Evolutionary conservation across 2,113 vertebrate species (phyloP), one percentile per base, ranked within the genome.

Genomic region (Casuarius casuarius): DNA sequence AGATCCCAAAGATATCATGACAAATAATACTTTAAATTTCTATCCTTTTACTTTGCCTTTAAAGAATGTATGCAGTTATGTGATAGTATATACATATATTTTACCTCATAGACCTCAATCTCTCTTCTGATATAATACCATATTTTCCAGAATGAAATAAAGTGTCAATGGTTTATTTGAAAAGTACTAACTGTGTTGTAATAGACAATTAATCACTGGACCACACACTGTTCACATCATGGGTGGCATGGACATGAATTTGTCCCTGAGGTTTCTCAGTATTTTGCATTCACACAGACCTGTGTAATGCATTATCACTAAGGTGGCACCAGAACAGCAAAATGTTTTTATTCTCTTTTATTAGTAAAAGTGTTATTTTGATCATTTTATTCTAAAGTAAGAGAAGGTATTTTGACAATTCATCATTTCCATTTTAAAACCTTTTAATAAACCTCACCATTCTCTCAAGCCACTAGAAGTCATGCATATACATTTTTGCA

Each of bases 101-200:
- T 25, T 85, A 5, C 38, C 2, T 77, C 26, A 87, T 9, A 65
- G 22, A 35, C 8, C 9, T 82, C 65, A 58, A 26, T 22, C 1
- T 66, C 59, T 77, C 76, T 67, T 83, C 29, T 73, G 18, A 46
- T 54, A 58, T 42, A 86, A n/a, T 44, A 44, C 7, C 59, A 6
- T 35, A 49, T 94, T 81, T 75, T 75, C 10, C 35, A 79, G 74
- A 78, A 63, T 40, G 17, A 91, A 42, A 66, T 38, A 38, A 76
- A 67, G 14, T 68, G 20, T 71, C 38, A 65, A 8, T 84, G 44
- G 40, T 62, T 89, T 75, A 83, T 66, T 29, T 90, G 83, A 76
- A 87, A 84, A 88, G 89, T 81, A 33, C 44, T 92, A 49, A 86
- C 66, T 63, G 8, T 77, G 46, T 76, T 94, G 71, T 89, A 40